Evolutionary conservation across 2,888 invertebrate genomes (phyloP).

Genomic region (Molorchus minor): DNA sequence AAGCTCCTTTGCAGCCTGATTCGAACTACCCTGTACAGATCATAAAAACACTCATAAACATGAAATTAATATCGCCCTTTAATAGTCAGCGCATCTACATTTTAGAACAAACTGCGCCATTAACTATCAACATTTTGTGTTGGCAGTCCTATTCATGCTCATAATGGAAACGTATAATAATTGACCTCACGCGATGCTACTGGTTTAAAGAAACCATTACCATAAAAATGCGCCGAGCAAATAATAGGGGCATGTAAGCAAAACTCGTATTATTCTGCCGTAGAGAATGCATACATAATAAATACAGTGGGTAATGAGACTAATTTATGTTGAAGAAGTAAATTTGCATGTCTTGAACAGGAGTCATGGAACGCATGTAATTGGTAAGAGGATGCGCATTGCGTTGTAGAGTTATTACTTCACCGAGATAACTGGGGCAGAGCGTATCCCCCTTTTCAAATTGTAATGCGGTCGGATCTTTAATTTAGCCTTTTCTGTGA

Average conservation of each 20-base stretch:
- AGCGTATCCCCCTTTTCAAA: conserved; percentile 26
- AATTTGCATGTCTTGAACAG: conserved; percentile 50
- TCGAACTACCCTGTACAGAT: too few relatives aligned
- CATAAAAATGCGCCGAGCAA: conserved; percentile 7
- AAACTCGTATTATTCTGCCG: conserved; percentile 1
- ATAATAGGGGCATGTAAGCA: conserved; percentile 9
- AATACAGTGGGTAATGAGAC: conserved; percentile 55
- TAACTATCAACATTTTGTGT: too few relatives aligned
- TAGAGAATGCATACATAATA: conserved; percentile 47
- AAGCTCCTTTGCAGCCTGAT: too few relatives aligned
- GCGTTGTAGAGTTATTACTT: conserved; percentile 31
- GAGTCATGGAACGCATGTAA: conserved; percentile 25
- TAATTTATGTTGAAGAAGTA: conserved; percentile 54
- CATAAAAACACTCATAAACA: too few relatives aligned
- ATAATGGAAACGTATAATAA: too few relatives aligned
- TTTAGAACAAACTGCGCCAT: too few relatives aligned
- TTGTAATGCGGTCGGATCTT: conserved; percentile 2
- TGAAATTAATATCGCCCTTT: too few relatives aligned
- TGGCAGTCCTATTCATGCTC: too few relatives aligned
- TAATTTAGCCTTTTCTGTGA: too few relatives aligned
- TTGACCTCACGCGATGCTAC: too few relatives aligned
- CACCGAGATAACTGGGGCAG: conserved; percentile 32
- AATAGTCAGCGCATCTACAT: too few relatives aligned
- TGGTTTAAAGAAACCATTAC: neutral
- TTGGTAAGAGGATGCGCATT: conserved; percentile 27